These are phyloP conservation scores for Andrena chrysosceles DNA, from an alignment of 2,888 invertebrate species.

Conservation along the genomic window DNA sequence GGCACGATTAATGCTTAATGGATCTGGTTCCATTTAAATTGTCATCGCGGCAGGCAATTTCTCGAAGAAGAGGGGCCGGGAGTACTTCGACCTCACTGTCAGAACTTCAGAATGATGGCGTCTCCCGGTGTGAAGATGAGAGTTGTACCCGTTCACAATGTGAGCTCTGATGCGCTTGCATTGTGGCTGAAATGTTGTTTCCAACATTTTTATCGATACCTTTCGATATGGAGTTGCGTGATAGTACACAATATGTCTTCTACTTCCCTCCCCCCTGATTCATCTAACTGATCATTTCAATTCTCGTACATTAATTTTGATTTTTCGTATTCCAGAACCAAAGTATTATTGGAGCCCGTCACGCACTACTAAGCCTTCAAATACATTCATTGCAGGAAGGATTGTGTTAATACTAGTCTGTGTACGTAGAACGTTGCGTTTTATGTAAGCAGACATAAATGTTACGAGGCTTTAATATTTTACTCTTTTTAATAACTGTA, in stretches of 20 bases:
- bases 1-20: constrained; percentile 56
- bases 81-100: constrained; percentile 35
- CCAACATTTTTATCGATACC: constrained; percentile 53
- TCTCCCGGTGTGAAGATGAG: constrained; percentile 16
- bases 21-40: constrained; percentile 59
- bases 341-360: too few species aligned
- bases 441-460: too few species aligned
- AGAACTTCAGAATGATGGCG: constrained; percentile 37
- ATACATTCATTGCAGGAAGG: too few species aligned
- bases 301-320: not conserved
- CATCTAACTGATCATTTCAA: not conserved
- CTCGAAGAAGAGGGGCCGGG: constrained; percentile 36
- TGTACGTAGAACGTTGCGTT: too few species aligned
- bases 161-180: constrained; percentile 45
- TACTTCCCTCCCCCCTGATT: not conserved
- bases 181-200: constrained; percentile 71
- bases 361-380: too few species aligned
- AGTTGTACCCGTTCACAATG: constrained; percentile 33
- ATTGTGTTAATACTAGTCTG: too few species aligned
- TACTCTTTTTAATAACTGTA: too few species aligned
- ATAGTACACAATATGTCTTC: not conserved
- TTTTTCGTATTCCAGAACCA: too few species aligned
- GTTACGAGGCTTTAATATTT: too few species aligned
- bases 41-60: constrained; percentile 60
- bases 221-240: constrained; percentile 6